phyloP scores from a whole-genome alignment of 2,888 invertebrate genomes.

The Thymelicus lineola region DNA sequence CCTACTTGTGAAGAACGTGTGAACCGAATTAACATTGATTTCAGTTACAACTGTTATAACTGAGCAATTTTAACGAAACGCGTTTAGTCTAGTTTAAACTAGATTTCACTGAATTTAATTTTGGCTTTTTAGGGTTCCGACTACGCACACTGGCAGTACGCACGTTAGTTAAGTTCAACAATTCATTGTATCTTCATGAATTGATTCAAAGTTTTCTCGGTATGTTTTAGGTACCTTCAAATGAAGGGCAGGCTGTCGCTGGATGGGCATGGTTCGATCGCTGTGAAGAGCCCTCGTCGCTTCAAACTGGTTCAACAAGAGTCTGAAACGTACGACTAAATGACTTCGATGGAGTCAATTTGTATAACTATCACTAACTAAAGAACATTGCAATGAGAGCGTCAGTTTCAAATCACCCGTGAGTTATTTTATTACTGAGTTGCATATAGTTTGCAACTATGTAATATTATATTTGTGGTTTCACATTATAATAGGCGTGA shows the following conservation, averaged over 20 bases:
- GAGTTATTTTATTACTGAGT: slow-evolving; percentile 17
- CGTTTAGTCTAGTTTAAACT: too few species aligned
- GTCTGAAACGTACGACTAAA: slow-evolving; percentile 94
- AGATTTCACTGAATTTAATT: too few species aligned
- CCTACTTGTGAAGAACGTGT: too few species aligned
- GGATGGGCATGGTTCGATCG: slow-evolving; percentile 91
- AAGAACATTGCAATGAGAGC: slow-evolving; percentile 25
- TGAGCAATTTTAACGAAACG: too few species aligned
- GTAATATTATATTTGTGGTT: not conserved
- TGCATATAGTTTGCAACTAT: not conserved
- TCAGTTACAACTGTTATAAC: too few species aligned
- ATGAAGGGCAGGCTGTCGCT: slow-evolving; percentile 90
- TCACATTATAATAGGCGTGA: slow-evolving; percentile 7
- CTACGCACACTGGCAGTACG: too few species aligned
- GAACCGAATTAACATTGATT: too few species aligned
- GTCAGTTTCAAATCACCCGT: slow-evolving; percentile 21
- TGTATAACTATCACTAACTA: not conserved
- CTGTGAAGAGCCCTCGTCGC: slow-evolving; percentile 93
- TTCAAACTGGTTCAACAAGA: slow-evolving; percentile 96
- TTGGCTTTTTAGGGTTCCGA: too few species aligned
- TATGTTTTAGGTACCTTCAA: slow-evolving; percentile 86
- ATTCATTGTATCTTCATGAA: not conserved
- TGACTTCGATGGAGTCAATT: slow-evolving; percentile 2
- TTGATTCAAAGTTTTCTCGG: not conserved
- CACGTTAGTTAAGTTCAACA: not conserved